phyloP scores from a whole-genome alignment of 92 coral and sea anemone species.

The Bergia puertoricense region DNA sequence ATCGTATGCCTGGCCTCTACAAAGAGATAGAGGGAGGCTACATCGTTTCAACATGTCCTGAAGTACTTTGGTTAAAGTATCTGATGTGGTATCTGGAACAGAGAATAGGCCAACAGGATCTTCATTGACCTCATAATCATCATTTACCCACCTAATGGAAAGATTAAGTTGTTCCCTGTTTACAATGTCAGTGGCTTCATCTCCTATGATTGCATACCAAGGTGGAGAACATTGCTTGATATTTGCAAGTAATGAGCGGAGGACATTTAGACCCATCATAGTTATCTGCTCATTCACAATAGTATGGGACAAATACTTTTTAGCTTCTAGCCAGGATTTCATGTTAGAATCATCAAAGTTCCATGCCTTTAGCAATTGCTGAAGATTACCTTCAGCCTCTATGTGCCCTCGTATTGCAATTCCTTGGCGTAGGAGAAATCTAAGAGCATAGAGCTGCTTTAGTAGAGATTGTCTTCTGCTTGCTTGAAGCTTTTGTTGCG shows the following conservation, averaged over 20 bases:
- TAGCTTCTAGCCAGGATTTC: constrained; percentile 3
- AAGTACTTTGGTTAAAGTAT: constrained; percentile 21
- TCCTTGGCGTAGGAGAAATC: too few relatives aligned
- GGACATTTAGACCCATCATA: constrained; percentile 37
- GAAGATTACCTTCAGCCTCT: constrained; percentile 38
- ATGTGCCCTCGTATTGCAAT: too few relatives aligned
- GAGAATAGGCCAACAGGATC: constrained; percentile 42
- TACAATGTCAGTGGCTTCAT: constrained; percentile 22
- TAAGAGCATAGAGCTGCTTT: too few relatives aligned
- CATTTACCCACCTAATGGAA: constrained; percentile 46
- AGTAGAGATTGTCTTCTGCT: too few relatives aligned
- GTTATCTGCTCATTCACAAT: constrained; percentile 37
- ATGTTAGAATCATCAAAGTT: not conserved
- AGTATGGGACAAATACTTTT: constrained; percentile 38
- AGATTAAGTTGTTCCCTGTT: constrained; percentile 46
- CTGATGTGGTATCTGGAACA: constrained; percentile 15
- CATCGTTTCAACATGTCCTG: constrained; percentile 13
- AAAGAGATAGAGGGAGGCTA: constrained; percentile 17
- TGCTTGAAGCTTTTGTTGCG: too few relatives aligned
- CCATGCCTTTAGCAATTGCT: constrained; percentile 29
- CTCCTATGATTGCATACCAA: too few relatives aligned
- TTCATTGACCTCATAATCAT: not conserved
- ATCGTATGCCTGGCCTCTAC: constrained; percentile 51
- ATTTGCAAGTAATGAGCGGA: constrained; percentile 1
- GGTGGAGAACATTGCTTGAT: constrained; percentile 21